Conservation (phyloP, 2,888 invertebrate species). For the Endotricha flammealis region DNA sequence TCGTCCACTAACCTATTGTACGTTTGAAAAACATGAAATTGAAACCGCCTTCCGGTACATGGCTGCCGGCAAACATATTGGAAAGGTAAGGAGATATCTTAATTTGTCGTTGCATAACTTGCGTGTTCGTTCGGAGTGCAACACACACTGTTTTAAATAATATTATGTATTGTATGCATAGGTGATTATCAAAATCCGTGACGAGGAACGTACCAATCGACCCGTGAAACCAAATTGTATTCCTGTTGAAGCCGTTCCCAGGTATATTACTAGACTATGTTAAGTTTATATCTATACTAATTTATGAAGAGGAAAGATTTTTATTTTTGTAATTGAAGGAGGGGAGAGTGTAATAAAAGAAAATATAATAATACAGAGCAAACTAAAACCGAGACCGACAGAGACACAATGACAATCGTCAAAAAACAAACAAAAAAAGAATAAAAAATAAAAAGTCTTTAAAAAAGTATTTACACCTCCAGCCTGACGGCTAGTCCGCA, state of each 20-base stretch:
- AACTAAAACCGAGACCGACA: too few relatives aligned
- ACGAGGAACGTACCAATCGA: conserved; percentile 55
- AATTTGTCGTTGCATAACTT: background rate
- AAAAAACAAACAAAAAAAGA: too few relatives aligned
- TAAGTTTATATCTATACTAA: too few relatives aligned
- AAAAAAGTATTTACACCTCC: too few relatives aligned
- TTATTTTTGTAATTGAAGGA: too few relatives aligned
- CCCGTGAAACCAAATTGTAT: conserved; percentile 37
- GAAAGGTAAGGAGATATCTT: conserved; percentile 76
- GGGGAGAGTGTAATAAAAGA: too few relatives aligned
- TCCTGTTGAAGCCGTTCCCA: conserved; percentile 56
- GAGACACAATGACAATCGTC: too few relatives aligned
- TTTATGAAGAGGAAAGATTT: too few relatives aligned
- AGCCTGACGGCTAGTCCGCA: too few relatives aligned
- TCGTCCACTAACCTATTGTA: conserved; percentile 79
- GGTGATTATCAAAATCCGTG: conserved; percentile 76
- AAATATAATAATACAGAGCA: too few relatives aligned
- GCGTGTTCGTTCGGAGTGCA: background rate
- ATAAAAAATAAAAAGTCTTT: too few relatives aligned
- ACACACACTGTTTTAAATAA: background rate
- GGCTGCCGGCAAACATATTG: conserved; percentile 85
- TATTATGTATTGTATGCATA: conserved; percentile 17
- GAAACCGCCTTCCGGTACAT: conserved; percentile 81
- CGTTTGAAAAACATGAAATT: conserved; percentile 77
- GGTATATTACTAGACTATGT: too few relatives aligned